Evolutionary conservation across 2,113 vertebrate genomes (phyloP).

Genomic region (Mustela nigripes): DNA sequence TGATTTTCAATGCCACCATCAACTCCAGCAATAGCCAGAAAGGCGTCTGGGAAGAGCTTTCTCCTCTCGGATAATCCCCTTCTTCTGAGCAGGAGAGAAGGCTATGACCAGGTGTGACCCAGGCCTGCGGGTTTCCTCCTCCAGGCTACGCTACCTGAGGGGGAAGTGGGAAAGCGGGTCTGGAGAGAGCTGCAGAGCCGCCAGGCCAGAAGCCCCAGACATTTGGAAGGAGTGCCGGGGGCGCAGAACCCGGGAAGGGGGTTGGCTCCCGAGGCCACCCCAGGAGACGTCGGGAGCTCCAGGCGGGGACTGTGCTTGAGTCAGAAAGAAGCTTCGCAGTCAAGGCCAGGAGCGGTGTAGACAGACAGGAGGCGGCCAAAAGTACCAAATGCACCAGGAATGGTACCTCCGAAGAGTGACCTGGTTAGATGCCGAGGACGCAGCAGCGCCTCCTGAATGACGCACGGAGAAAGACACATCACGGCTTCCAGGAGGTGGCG

Average conservation of each 20-base stretch:
- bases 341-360: neutral
- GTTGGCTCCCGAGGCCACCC: neutral
- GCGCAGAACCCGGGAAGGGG: neutral
- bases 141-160: neutral
- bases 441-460: too few relatives aligned
- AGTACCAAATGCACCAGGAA: neutral
- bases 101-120: neutral
- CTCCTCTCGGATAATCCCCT: too few relatives aligned
- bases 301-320: neutral
- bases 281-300: neutral
- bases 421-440: rapidly evolving
- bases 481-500: rapidly evolving
- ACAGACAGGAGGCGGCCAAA: neutral
- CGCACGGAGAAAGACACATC: neutral
- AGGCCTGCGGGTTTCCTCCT: rapidly evolving
- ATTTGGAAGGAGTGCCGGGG: too few relatives aligned
- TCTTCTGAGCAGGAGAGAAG: neutral
- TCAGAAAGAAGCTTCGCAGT: neutral
- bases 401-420: neutral
- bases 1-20: neutral
- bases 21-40: too few relatives aligned
- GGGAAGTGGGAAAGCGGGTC: rapidly evolving
- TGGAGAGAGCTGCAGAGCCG: neutral
- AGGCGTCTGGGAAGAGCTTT: neutral
- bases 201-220: too few relatives aligned